phyloP scores from a whole-genome alignment of 2,797 vertebrate species.

The Borostomias antarcticus region DNA sequence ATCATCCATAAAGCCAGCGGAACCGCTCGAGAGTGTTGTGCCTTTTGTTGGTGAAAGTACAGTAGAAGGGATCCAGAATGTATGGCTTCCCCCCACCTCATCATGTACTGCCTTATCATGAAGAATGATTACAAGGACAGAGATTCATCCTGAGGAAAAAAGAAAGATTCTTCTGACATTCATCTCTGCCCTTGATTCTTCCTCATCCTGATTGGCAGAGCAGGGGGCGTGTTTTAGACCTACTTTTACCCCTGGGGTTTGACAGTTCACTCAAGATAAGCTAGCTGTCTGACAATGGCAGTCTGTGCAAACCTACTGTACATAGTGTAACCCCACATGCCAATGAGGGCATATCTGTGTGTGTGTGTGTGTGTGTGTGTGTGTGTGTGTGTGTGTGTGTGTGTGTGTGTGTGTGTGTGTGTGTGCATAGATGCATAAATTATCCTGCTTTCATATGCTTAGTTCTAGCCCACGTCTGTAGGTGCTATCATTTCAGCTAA shows the following conservation, averaged over 20 bases:
- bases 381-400: no score
- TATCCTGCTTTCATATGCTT: neutral
- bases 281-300: neutral
- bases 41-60: neutral
- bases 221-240: constrained; percentile 1
- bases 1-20: neutral
- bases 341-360: no score
- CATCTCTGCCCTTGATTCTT: constrained; percentile 33
- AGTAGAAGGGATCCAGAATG: neutral
- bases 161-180: constrained; percentile 24
- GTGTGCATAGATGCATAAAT: neutral
- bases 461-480: no score
- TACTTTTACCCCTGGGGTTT: neutral
- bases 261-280: neutral
- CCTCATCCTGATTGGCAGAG: constrained; percentile 52
- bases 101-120: constrained; percentile 39
- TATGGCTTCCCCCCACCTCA: constrained; percentile 1
- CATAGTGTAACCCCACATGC: neutral
- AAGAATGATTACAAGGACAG: constrained; percentile 42
- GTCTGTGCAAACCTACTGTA: neutral
- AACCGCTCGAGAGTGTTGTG: constrained; percentile 14
- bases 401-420: constrained; percentile 19
- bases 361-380: no score
- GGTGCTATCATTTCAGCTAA: neutral
- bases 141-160: constrained; percentile 22